phyloP scores from a whole-genome alignment of 2,888 invertebrate species.

The Pomacea canaliculata region DNA sequence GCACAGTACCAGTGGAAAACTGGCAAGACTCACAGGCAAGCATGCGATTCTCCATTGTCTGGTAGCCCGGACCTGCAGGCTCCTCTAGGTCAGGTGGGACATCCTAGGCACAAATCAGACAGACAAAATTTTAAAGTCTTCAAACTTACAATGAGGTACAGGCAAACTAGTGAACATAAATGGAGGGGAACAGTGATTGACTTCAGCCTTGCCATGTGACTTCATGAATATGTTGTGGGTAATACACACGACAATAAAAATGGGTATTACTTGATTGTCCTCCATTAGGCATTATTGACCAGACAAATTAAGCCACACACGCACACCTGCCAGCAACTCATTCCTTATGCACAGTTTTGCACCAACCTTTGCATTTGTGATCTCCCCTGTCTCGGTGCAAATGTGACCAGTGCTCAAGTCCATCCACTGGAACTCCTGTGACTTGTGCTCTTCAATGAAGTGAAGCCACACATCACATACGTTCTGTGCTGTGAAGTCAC shows the following conservation, averaged over 20 bases:
- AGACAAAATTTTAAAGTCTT: too few species aligned
- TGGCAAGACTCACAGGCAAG: conserved; percentile 31
- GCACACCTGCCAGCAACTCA: too few species aligned
- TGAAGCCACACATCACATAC: conserved; percentile 27
- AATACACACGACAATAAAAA: too few species aligned
- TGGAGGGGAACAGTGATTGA: too few species aligned
- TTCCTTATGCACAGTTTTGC: not conserved
- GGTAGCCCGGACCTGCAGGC: conserved; percentile 18
- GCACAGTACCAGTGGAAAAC: conserved; percentile 33
- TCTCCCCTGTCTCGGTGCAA: conserved; percentile 22
- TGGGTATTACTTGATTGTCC: too few species aligned
- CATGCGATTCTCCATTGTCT: conserved; percentile 17
- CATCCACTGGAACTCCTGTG: conserved; percentile 23
- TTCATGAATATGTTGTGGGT: too few species aligned
- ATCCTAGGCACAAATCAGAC: conserved; percentile 7
- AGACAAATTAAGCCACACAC: too few species aligned
- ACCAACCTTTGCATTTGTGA: conserved; percentile 24
- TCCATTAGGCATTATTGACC: too few species aligned
- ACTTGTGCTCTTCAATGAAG: conserved; percentile 20
- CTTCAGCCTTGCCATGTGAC: too few species aligned
- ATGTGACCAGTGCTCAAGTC: conserved; percentile 17
- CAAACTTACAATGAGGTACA: too few species aligned
- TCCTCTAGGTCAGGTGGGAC: conserved; percentile 18
- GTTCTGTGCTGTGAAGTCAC: conserved; percentile 21
- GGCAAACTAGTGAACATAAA: too few species aligned